These are phyloP conservation scores for Podarcis lilfordi DNA, from an alignment of 2,797 vertebrate species.

Conservation along the genomic window DNA sequence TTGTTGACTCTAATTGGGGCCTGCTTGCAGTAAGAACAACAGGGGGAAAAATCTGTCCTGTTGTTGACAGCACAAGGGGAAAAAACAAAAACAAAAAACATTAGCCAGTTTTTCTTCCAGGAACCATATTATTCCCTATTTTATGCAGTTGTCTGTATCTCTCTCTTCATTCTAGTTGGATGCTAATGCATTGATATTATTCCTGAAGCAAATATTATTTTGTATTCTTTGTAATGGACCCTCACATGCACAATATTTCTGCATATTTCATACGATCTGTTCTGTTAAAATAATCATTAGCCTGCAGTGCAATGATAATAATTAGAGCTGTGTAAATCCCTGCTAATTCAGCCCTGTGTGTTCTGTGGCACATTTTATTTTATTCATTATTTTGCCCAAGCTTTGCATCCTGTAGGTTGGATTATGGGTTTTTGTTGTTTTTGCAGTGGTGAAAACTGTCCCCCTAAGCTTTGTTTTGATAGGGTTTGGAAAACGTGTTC, in stretches of 20 bases:
- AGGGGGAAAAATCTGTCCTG: neutral
- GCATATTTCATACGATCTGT: conserved; percentile 54
- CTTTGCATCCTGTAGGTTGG: conserved; percentile 31
- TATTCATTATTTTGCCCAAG: conserved; percentile 50
- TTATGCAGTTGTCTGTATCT: neutral
- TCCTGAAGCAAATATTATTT: conserved; percentile 41
- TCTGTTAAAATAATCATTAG: conserved; percentile 64
- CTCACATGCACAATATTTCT: conserved; percentile 54
- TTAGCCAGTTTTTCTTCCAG: neutral
- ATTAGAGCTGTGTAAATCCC: conserved; percentile 64
- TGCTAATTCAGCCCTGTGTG: conserved; percentile 38
- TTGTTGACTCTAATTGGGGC: conserved; percentile 10
- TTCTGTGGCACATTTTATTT: conserved; percentile 46
- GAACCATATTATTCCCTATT: neutral
- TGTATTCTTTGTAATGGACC: conserved; percentile 50
- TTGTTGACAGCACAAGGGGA: neutral
- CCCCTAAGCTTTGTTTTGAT: conserved; percentile 24
- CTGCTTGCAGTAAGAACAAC: neutral
- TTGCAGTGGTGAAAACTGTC: conserved; percentile 25
- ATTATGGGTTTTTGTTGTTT: conserved; percentile 8
- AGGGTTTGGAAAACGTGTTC: neutral
- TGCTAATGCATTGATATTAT: conserved; percentile 39
- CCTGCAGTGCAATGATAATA: conserved; percentile 57
- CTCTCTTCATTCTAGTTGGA: neutral
- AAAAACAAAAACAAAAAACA: neutral